Base-by-base conservation (phyloP, 2,113 vertebrate genomes). In the Xiphophorus couchianus region DNA sequence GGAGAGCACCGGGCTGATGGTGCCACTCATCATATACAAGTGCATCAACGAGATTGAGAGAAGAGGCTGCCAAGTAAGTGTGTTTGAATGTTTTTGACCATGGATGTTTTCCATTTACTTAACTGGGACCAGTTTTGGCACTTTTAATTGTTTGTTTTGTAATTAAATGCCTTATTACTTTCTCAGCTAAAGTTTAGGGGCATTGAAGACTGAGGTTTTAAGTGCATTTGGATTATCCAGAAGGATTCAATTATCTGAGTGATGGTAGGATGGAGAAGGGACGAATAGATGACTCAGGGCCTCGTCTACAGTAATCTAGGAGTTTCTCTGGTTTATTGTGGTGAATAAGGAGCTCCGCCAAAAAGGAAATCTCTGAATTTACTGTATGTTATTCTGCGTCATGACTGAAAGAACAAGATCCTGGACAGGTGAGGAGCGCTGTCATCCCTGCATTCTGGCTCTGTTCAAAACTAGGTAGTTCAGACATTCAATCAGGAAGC, bases 21-120 rank as follows among this genome's bases (percentile, higher is more conserved):
- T 99, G 71, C 97, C 98, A 0, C 95, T 99, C 65, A 69, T 99
- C 73, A 96, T 99, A 84, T 95, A 95, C 87, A 98, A 98, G 76
- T 99, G 97, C 93, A 96, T 99, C 89, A 81, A 92, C 73, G 98
- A 99, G 91, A 99, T 99, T 29, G 98, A 99, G 90, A 97, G 96
- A 88, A 94, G 98, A 91, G 98, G 98, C 85, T 99, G 97, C 74
- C 98, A 99, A 97, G 98, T 99, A 95, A 94, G 93, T 82, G 19
- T 6, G 15, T 12, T 4, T 30, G 2, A n/a, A 30, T 4, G 13
- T 8, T 31, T 29, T 31, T 51, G 22, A 58, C 19, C 28, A 11
- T 17, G 28, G 2, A 6, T 62, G 22, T 39, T 37, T 27, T 22
- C 11, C 19, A 29, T 61, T n/a, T 58, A 8, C 3, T 7, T 71